A percentile compares a stretch with the other conserved stretches of the same genome.
These are phyloP conservation scores for Lochmaea crataegi DNA, from an alignment of 2,888 invertebrate genomes.

Conservation along the genomic window DNA sequence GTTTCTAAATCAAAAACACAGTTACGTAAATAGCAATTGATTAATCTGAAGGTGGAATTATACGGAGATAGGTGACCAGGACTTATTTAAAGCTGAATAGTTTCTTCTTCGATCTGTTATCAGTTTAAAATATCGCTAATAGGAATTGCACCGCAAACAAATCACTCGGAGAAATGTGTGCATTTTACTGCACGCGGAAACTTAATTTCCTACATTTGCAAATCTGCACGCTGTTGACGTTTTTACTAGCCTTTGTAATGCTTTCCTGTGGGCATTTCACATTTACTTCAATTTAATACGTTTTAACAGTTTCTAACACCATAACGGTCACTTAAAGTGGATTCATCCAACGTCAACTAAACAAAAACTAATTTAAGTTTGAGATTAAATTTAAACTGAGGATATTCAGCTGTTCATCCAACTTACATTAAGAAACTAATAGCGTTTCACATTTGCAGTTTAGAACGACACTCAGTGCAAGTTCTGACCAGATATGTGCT, in stretches of 20 bases:
- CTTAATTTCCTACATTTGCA: constrained; percentile 20
- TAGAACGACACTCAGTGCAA: too few relatives aligned
- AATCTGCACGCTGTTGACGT: constrained; percentile 14
- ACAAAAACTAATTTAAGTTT: too few relatives aligned
- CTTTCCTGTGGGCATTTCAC: constrained; percentile 6
- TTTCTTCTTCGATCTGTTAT: constrained; percentile 17
- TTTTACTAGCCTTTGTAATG: constrained; percentile 18
- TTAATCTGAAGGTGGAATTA: neutral
- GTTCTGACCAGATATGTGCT: too few relatives aligned
- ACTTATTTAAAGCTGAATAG: constrained; percentile 15
- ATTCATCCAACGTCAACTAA: too few relatives aligned
- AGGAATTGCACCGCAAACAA: constrained; percentile 19
- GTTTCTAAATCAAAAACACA: neutral
- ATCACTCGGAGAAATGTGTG: constrained; percentile 7
- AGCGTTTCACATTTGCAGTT: too few relatives aligned
- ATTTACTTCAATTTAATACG: neutral
- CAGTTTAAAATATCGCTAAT: constrained; percentile 21
- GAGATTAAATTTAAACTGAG: too few relatives aligned
- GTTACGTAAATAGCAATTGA: neutral
- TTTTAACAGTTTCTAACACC: neutral
- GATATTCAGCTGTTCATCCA: too few relatives aligned
- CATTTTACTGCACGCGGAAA: constrained; percentile 19
- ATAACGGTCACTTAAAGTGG: neutral
- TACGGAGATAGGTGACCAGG: constrained; percentile 13
- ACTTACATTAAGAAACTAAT: too few relatives aligned